Conservation (phyloP, 2,888 invertebrate species). For the Lasioglossum oenotherae region DNA sequence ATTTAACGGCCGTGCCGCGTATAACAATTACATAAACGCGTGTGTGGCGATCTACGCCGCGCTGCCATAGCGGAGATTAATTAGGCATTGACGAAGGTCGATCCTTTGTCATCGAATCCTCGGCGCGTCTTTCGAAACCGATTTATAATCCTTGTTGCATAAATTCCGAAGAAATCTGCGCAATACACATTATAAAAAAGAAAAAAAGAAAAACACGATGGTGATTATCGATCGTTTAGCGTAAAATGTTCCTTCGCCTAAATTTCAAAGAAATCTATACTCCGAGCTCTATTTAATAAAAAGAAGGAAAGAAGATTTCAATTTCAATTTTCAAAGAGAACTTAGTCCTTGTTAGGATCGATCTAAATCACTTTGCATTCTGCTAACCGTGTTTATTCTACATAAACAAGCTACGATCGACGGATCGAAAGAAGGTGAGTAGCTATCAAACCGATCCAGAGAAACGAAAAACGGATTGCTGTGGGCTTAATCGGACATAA, state of each 20-base stretch:
- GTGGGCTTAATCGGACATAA: slow-evolving; percentile 1
- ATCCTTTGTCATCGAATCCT: slow-evolving; percentile 1
- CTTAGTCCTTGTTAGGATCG: slow-evolving; percentile 55
- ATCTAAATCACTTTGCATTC: slow-evolving; percentile 54
- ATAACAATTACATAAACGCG: slow-evolving; percentile 46
- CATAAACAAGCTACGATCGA: slow-evolving; percentile 84
- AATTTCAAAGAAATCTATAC: neutral
- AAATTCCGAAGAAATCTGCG: neutral
- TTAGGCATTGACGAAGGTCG: slow-evolving; percentile 24
- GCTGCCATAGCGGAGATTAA: slow-evolving; percentile 59
- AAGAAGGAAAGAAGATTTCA: neutral
- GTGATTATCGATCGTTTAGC: neutral
- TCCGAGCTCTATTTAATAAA: neutral
- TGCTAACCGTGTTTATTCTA: slow-evolving; percentile 82
- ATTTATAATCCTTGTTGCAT: neutral
- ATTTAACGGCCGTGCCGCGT: slow-evolving; percentile 67
- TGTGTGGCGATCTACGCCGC: slow-evolving; percentile 37
- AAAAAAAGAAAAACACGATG: neutral
- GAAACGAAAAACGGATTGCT: slow-evolving; percentile 42
- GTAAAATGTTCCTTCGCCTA: neutral
- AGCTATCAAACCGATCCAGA: slow-evolving; percentile 46
- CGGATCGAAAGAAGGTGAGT: slow-evolving; percentile 84
- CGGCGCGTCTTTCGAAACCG: neutral
- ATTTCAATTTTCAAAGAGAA: slow-evolving; percentile 1
- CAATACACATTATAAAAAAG: neutral